Evolutionary conservation across 2,113 vertebrate genomes (phyloP).

Genomic region (Myotis brandtii): DNA sequence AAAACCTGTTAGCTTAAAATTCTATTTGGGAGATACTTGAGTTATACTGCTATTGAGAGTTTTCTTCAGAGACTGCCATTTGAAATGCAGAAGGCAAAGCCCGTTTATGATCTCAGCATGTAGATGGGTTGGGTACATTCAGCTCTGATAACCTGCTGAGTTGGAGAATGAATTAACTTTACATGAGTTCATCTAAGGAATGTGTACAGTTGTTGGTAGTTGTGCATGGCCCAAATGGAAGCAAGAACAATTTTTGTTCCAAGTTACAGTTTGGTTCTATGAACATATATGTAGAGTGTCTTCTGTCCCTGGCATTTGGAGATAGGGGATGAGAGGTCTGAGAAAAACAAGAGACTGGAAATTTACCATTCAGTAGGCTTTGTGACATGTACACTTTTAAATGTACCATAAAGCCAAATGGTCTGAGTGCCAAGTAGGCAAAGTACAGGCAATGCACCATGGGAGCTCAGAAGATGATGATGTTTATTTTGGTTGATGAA

Average conservation of each 20-base stretch:
- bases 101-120: constrained; percentile 76
- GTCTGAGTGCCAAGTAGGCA: neutral
- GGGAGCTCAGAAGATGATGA: neutral
- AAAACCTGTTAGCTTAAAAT: neutral
- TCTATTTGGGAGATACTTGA: neutral
- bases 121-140: constrained; percentile 67
- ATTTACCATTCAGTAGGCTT: neutral
- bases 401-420: neutral
- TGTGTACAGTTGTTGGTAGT: constrained; percentile 77
- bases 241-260: constrained; percentile 61
- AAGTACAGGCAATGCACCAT: neutral
- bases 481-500: constrained; percentile 20
- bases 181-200: constrained; percentile 84
- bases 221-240: constrained; percentile 59
- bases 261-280: neutral
- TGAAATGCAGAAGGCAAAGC: constrained; percentile 59
- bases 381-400: neutral
- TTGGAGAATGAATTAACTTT: constrained; percentile 87
- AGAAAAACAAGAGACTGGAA: neutral
- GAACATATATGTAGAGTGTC: neutral
- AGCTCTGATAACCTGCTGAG: constrained; percentile 82
- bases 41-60: neutral
- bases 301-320: neutral
- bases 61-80: neutral
- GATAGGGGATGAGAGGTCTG: neutral